Conservation (phyloP, 1,140 invertebrate genomes). For the Dendrolimus kikuchii region DNA sequence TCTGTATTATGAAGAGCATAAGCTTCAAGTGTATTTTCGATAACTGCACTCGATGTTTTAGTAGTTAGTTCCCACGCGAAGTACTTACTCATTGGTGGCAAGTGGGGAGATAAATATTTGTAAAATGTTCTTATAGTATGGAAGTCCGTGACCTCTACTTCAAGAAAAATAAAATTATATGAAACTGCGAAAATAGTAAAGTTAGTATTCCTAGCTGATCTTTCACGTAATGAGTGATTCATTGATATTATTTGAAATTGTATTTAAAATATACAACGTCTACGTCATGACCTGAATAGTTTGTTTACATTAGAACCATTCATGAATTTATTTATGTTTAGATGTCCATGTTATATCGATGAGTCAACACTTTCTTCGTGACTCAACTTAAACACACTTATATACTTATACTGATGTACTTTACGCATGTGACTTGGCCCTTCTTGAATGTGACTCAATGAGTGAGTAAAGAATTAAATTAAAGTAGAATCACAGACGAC, state of each 20-base stretch:
- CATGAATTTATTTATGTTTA: not conserved
- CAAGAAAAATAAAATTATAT: conserved; percentile 1
- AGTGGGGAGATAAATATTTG: conserved; percentile 65
- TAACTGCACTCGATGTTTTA: too few relatives aligned
- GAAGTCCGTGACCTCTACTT: conserved; percentile 35
- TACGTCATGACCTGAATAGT: too few relatives aligned
- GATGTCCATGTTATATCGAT: conserved; percentile 1
- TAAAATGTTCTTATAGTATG: conserved; percentile 32
- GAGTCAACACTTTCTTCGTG: conserved; percentile 8
- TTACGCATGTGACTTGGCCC: conserved; percentile 14
- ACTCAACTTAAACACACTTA: too few relatives aligned
- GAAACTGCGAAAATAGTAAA: too few relatives aligned
- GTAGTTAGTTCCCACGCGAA: conserved; percentile 49
- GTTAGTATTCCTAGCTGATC: too few relatives aligned
- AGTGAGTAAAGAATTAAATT: conserved; percentile 40
- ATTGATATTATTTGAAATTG: too few relatives aligned
- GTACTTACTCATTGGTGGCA: conserved; percentile 34
- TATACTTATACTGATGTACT: not conserved
- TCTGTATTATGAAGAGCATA: not conserved
- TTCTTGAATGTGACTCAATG: conserved; percentile 30
- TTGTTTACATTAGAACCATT: not conserved
- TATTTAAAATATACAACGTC: too few relatives aligned
- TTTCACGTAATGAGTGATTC: too few relatives aligned
- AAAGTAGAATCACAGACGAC: conserved; percentile 43
- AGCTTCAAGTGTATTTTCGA: conserved; percentile 6